A percentile compares a stretch with the other conserved stretches of the same genome.
phyloP scores from a whole-genome alignment of 2,888 invertebrate genomes.

The Enchytraeus crypticus region DNA sequence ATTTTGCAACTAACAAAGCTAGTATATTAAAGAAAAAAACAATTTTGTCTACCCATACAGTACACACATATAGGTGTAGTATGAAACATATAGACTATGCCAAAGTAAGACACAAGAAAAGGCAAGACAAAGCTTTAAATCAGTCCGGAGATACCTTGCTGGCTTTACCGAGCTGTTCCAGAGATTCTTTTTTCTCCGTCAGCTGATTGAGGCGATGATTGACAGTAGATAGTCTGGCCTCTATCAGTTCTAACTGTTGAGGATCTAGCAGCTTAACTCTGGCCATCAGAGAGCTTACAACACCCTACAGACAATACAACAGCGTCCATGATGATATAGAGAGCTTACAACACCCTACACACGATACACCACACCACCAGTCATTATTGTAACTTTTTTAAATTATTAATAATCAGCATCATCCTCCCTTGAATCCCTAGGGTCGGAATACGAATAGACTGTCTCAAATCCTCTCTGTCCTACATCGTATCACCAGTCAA shows the following conservation, averaged over 20 bases:
- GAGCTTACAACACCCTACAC: slow-evolving; percentile 65
- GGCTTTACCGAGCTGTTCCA: slow-evolving; percentile 50
- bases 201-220: slow-evolving; percentile 66
- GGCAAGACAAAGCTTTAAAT: slow-evolving; percentile 1
- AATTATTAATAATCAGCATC: no score
- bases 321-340: slow-evolving; percentile 44
- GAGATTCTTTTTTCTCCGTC: slow-evolving; percentile 55
- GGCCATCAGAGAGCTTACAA: slow-evolving; percentile 68
- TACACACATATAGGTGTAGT: no score
- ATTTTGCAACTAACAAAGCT: no score
- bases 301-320: slow-evolving; percentile 53
- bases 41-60: no score
- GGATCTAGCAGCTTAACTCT: slow-evolving; percentile 72
- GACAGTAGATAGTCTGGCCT: slow-evolving; percentile 67
- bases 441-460: no score
- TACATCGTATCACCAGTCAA: no score
- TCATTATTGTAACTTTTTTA: no score
- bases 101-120: no score
- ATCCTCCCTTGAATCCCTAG: no score
- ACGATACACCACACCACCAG: neutral
- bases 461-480: no score
- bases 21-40: no score
- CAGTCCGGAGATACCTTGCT: slow-evolving; percentile 46
- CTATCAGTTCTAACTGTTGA: slow-evolving; percentile 71
- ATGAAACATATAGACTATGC: no score